A percentile compares a stretch with the other conserved stretches of the same genome.
phyloP scores from a whole-genome alignment of 2,113 vertebrate species.

The Galemys pyrenaicus region DNA sequence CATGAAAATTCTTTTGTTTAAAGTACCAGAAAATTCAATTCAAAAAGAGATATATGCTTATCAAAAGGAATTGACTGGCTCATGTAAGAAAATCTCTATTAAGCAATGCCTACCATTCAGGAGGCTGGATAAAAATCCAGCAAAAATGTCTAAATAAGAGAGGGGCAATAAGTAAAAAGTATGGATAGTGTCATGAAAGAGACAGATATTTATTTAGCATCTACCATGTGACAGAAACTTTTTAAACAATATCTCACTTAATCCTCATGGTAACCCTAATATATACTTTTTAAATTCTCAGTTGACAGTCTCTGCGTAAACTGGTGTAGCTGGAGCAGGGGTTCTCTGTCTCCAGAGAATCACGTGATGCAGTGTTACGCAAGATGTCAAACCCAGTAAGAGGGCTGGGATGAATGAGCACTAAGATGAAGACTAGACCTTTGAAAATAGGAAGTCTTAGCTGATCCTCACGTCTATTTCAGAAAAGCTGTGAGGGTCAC shows the following conservation, averaged over 20 bases:
- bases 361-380: neutral
- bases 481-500: neutral
- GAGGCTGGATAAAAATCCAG: neutral
- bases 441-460: neutral
- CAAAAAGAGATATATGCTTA: neutral
- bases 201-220: conserved; percentile 17
- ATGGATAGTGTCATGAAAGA: neutral
- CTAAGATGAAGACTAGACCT: neutral
- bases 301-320: neutral
- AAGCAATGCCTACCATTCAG: neutral
- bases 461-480: neutral
- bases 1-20: conserved; percentile 28
- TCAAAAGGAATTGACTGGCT: neutral
- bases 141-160: neutral
- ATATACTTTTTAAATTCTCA: neutral
- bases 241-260: neutral
- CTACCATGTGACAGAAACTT: neutral
- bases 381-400: neutral
- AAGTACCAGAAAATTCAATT: neutral
- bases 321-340: neutral
- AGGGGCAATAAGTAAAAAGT: neutral
- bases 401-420: neutral
- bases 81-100: neutral
- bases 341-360: neutral
- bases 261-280: neutral